Evolutionary conservation across 2,113 vertebrate species (phyloP).

Genomic region (Seriola dumerili): DNA sequence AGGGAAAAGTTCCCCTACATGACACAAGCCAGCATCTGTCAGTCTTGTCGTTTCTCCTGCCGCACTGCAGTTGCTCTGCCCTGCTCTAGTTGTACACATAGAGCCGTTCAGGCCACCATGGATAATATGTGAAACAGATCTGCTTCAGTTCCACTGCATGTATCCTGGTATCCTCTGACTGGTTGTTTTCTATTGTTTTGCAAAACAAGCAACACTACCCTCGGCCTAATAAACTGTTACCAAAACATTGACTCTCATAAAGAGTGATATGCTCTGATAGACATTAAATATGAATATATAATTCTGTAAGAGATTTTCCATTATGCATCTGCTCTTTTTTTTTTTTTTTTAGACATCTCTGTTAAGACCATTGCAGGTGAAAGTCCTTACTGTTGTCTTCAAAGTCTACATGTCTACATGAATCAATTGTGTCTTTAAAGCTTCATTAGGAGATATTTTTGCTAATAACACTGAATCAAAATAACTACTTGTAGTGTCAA

Average conservation of each 20-base stretch:
- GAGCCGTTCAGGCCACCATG: slow-evolving; percentile 12
- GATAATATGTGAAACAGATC: slow-evolving; percentile 25
- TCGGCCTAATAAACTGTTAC: not conserved
- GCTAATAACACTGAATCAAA: not conserved
- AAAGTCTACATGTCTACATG: not conserved
- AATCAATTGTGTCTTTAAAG: not conserved
- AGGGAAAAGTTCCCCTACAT: slow-evolving; percentile 20
- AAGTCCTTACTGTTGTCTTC: not conserved
- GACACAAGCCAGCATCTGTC: slow-evolving; percentile 30
- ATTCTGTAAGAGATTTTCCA: not conserved
- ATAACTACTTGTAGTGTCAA: not conserved
- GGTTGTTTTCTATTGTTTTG: not conserved
- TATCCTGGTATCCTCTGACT: not conserved
- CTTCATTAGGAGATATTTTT: not conserved
- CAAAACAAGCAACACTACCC: not conserved
- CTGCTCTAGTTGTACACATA: slow-evolving; percentile 2
- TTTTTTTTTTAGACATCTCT: not conserved
- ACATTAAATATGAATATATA: not conserved
- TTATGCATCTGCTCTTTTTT: not conserved
- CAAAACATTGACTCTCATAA: not conserved
- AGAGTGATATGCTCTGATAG: not conserved
- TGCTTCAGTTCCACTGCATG: not conserved
- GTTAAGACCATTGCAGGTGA: not conserved
- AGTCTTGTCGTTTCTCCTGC: slow-evolving; percentile 32
- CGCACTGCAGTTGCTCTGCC: slow-evolving; percentile 46